Evolutionary conservation across 2,113 vertebrate species (phyloP).

Genomic region (Rafetus swinhoei): DNA sequence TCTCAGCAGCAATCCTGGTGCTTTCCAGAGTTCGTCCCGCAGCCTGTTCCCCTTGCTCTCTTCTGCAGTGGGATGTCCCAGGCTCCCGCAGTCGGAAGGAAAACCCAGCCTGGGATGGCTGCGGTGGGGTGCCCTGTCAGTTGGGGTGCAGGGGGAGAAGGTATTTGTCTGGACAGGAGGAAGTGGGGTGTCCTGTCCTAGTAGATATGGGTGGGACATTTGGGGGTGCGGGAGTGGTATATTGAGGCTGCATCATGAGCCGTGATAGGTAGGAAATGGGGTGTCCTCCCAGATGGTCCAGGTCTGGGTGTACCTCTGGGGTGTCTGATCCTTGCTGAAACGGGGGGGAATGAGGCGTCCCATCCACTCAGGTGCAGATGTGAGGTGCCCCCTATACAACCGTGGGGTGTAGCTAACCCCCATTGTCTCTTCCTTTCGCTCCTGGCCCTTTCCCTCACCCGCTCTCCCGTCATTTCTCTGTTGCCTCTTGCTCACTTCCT

Average conservation of each 20-base stretch:
- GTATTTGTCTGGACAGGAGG: not conserved
- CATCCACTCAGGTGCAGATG: not conserved
- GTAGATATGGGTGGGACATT: not conserved
- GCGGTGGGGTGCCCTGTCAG: not conserved
- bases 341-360: not conserved
- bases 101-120: not conserved
- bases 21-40: not conserved
- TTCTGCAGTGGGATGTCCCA: not conserved
- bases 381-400: too few relatives aligned
- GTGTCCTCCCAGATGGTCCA: not conserved
- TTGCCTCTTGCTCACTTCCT: not conserved
- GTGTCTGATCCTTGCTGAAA: not conserved
- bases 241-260: not conserved
- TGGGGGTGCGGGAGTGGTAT: not conserved
- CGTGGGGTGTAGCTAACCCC: not conserved
- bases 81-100: too few relatives aligned
- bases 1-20: not conserved
- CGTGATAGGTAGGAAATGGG: not conserved
- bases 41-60: not conserved
- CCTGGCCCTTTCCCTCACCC: too few relatives aligned
- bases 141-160: not conserved
- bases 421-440: not conserved
- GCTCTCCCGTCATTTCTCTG: not conserved
- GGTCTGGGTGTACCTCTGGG: not conserved
- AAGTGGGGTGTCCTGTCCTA: not conserved